A percentile compares a stretch with the other conserved stretches of the same genome.
phyloP scores from a whole-genome alignment of 2,888 invertebrate genomes.

The Drosophila recens region DNA sequence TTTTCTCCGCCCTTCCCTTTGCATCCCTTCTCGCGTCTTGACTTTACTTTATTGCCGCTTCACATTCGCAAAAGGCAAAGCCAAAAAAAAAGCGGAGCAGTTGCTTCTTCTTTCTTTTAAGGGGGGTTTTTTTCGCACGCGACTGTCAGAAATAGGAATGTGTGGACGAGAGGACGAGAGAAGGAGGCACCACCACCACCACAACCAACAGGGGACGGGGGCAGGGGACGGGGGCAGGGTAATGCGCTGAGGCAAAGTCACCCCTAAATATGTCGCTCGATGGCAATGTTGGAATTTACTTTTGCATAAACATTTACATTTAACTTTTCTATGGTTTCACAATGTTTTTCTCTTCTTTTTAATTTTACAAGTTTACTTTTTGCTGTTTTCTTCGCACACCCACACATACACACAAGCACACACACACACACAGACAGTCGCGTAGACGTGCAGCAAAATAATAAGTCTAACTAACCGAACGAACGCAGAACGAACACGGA shows the following conservation, averaged over 20 bases:
- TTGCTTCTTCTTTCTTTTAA: conserved; percentile 28
- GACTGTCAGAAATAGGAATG: conserved; percentile 53
- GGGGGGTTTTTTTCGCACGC: conserved; percentile 48
- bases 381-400: conserved; percentile 19
- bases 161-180: conserved; percentile 18
- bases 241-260: conserved; percentile 42
- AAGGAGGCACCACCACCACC: conserved; percentile 54
- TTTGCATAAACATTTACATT: conserved; percentile 70
- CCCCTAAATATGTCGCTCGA: conserved; percentile 54
- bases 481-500: conserved; percentile 7
- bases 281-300: conserved; percentile 76
- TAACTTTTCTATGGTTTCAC: conserved; percentile 71
- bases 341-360: conserved; percentile 33
- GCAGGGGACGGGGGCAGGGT: neutral
- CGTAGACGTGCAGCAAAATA: conserved; percentile 46
- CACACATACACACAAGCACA: conserved; percentile 16
- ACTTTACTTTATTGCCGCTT: conserved; percentile 56
- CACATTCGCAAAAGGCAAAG: conserved; percentile 47
- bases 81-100: conserved; percentile 34
- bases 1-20: conserved; percentile 28
- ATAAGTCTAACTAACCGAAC: conserved; percentile 36
- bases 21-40: conserved; percentile 28
- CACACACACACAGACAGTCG: conserved; percentile 21
- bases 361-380: conserved; percentile 37
- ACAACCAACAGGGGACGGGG: conserved; percentile 10